Base-by-base conservation (phyloP, 2,888 invertebrate species). In the Drosophila helvetica region DNA sequence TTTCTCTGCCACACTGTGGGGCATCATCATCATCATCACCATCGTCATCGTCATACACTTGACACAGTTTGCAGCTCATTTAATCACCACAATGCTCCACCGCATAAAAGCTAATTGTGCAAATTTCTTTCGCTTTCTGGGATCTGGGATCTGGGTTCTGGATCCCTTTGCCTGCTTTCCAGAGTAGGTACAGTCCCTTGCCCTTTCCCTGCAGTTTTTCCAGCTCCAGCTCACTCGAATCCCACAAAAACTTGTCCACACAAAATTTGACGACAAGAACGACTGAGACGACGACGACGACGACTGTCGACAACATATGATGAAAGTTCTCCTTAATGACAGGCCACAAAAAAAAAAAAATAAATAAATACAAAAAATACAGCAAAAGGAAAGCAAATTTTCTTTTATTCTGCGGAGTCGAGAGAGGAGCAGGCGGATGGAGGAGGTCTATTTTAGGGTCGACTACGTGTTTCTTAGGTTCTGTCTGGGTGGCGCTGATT, bases 41-140 rank as follows among this genome's bases (percentile, higher is more conserved):
- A 38, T 38, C 59, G 30, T 66, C 67, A 57, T 46, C 71, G 45
- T 56, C 72, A 70, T 66, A 71, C 87, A 84, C 82, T 82, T 84
- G 82, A 82, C 77, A 82, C 88, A 76, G 78, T 86, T 83, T 83
- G 83, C 86, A 86, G 84, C 84, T 88, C 84, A 84, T 88, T 84
- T 86, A 84, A 88, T 83, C 88, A 86, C 70, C 78, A 86, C 83
- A 88, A 86, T 73, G 38, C 38, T 38, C n/a, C 38, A 71, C 71
- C 68, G 67, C 86, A 88, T 78, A 88, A 85, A 82, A 88, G 85
- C 86, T 88, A 88, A 85, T 85, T 85, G 80, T 88, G 79, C 77
- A 86, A 80, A 70, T 88, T 86, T 83, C 71, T 45, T 71, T 71
- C 50, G 38, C 38, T 38, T 6, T 38, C 38, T 15, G 38, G 38